These are phyloP conservation scores for Acanthosepion lycidas DNA, from an alignment of 2,888 invertebrate genomes.

Conservation along the genomic window DNA sequence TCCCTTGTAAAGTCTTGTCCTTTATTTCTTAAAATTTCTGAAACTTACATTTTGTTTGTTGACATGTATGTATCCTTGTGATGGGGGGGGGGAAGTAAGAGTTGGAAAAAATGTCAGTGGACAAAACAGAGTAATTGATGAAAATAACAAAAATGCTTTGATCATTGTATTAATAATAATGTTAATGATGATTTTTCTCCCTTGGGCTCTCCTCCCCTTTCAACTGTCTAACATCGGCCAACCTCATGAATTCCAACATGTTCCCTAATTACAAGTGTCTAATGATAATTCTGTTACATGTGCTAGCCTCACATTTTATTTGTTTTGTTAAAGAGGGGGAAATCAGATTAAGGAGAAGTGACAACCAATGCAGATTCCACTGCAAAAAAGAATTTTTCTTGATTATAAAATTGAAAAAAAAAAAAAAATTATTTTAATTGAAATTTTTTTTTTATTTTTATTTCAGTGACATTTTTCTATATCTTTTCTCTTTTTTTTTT, in stretches of 20 bases:
- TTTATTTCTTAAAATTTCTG: too few relatives aligned
- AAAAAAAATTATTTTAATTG: not conserved
- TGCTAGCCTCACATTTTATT: not conserved
- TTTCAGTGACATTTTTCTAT: not conserved
- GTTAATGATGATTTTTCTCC: too few relatives aligned
- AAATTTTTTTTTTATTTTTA: not conserved
- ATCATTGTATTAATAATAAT: too few relatives aligned
- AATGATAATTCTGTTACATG: not conserved
- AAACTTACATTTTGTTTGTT: too few relatives aligned
- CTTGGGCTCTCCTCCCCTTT: too few relatives aligned
- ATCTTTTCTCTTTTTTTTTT: not conserved
- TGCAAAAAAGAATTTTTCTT: not conserved
- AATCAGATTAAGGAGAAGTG: not conserved
- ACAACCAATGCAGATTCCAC: not conserved
- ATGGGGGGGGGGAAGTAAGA: too few relatives aligned
- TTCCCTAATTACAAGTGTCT: not conserved
- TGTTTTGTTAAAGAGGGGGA: not conserved
- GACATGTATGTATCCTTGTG: too few relatives aligned
- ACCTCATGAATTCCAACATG: not conserved
- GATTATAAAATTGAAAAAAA: not conserved
- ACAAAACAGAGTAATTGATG: too few relatives aligned
- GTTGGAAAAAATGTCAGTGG: too few relatives aligned
- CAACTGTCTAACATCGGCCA: too few relatives aligned
- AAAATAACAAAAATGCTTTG: too few relatives aligned
- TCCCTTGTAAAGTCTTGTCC: too few relatives aligned